Evolutionary conservation across 2,797 vertebrate species (phyloP).

Genomic region (Rhadinocentrus ornatus): DNA sequence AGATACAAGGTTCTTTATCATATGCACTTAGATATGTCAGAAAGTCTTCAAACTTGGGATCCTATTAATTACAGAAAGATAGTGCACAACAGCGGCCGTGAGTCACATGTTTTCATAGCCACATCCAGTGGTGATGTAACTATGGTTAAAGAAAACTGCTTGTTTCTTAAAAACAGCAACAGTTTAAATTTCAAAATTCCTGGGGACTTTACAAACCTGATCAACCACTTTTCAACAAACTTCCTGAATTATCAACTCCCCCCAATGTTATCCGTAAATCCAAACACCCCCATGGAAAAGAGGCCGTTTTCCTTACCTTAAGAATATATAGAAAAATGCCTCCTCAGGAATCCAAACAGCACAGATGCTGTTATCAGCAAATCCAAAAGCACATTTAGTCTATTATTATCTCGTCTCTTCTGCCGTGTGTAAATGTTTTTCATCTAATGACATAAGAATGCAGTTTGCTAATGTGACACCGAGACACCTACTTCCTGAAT

Average conservation of each 20-base stretch:
- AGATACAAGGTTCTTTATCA: slow-evolving; percentile 4
- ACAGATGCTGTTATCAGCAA: slow-evolving; percentile 31
- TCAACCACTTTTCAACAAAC: slow-evolving; percentile 51
- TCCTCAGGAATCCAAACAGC: slow-evolving; percentile 39
- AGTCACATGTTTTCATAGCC: slow-evolving; percentile 11
- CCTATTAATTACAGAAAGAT: slow-evolving; percentile 2
- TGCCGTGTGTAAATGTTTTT: slow-evolving; percentile 17
- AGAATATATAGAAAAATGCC: slow-evolving; percentile 45
- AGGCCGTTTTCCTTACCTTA: slow-evolving; percentile 64
- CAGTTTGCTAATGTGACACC: slow-evolving; percentile 24
- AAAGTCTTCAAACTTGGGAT: slow-evolving; percentile 12
- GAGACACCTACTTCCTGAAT: slow-evolving; percentile 61
- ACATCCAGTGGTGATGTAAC: not conserved
- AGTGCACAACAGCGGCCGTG: not conserved
- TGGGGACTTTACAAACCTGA: slow-evolving; percentile 36
- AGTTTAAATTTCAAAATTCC: slow-evolving; percentile 29
- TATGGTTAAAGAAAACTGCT: slow-evolving; percentile 23
- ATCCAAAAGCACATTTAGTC: slow-evolving; percentile 38
- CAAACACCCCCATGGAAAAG: slow-evolving; percentile 42
- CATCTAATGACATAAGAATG: slow-evolving; percentile 33
- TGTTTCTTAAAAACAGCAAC: slow-evolving; percentile 10
- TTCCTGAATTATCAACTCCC: slow-evolving; percentile 26
- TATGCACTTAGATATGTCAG: slow-evolving; percentile 6
- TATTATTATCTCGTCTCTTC: slow-evolving; percentile 26
- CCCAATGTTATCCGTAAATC: slow-evolving; percentile 43